A percentile compares a stretch with the other conserved stretches of the same genome.
Conservation (phyloP, 2,113 vertebrate genomes). For the Cebus imitator region DNA sequence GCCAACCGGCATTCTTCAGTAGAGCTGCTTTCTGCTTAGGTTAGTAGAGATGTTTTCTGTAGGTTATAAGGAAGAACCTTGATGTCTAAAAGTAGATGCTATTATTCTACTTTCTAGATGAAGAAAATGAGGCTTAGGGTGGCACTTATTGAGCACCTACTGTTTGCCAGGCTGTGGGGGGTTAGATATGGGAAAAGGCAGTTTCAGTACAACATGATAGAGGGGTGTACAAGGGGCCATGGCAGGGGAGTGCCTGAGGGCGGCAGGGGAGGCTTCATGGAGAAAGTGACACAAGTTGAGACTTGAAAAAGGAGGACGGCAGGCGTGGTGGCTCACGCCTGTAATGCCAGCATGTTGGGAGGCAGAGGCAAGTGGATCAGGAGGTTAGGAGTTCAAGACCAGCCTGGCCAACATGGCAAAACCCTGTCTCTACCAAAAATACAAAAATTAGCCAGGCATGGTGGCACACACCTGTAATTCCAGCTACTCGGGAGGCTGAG, state of each 20-base stretch:
- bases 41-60: background rate
- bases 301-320: background rate
- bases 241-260: background rate
- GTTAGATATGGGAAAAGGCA: background rate
- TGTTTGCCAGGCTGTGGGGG: background rate
- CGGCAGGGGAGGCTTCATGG: background rate
- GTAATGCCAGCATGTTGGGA: no score
- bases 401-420: no score
- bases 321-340: no score
- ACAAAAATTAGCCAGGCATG: no score
- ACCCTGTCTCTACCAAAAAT: no score
- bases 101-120: background rate
- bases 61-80: background rate
- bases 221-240: background rate
- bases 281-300: background rate
- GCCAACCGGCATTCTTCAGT: no score
- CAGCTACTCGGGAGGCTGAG: no score
- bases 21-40: background rate
- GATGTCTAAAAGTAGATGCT: background rate
- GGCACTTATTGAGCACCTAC: no score
- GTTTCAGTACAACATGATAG: background rate
- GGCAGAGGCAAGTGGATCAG: no score
- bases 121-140: background rate
- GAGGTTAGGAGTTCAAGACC: no score
- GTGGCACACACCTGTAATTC: no score